Base-by-base conservation (phyloP, 1,140 invertebrate genomes). In the Heliconius melpomene region DNA sequence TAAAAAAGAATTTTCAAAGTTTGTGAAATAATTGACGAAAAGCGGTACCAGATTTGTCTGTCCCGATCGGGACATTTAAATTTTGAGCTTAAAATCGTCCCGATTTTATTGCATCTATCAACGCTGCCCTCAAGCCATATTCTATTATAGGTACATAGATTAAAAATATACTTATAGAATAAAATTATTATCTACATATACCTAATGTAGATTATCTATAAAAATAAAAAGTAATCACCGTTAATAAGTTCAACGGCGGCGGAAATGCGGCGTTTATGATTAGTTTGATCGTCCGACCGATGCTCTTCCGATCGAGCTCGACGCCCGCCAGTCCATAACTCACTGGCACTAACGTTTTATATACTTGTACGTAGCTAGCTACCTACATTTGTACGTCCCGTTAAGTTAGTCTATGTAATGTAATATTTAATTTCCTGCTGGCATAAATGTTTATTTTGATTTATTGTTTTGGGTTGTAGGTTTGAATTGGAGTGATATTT, bases 191-290 rank as follows among this genome's bases (percentile, higher is more conserved):
- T 52, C 50, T 52, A 57, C 23, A 40, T 3, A 32, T 32, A 32
- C 29, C 32, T 32, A 66, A 29, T 29, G 5, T 26, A 66, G 60
- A 66, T 66, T 66, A 66, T 26, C 60, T 29, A 26, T 66, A 29
- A 66, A 46, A 66, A 66, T 66, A 66, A 66, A 36, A 66, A 66
- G 23, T 66, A 66, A 66, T 66, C 60, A 29, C 3, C 60, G 60
- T 13, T 66, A 77, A 72, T 72, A 72, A 38, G 70, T 2, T 32
- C 46, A 71, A 72, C 60, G 40, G 40, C 26, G 66, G 75, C 66
- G 66, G 66, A 77, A 77, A 77, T 66, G 60, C 60, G 60, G 60
- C 75, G 66, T 23, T 38, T 77, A 77, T 71, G 66, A 77, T 77
- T 77, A 77, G 60, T 52, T 77, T 50, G 75, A 36, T 72, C 66